Evolutionary conservation across 2,113 vertebrate genomes (phyloP).

Genomic region (Ceuthmochares aereus): DNA sequence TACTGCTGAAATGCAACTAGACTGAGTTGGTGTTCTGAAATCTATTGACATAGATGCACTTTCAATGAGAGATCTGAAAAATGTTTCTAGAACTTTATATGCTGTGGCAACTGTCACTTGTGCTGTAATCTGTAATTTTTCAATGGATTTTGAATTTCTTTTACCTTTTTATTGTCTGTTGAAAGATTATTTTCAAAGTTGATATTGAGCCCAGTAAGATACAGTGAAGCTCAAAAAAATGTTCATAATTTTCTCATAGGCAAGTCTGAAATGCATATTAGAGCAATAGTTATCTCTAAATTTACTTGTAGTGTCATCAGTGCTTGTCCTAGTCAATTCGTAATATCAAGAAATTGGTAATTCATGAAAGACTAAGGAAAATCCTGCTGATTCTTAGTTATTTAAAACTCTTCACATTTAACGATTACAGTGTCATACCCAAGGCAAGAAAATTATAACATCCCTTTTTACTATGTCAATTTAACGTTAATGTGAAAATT

Average conservation of each 20-base stretch:
- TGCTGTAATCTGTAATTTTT: background rate
- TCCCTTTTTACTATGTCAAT: background rate
- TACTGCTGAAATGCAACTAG: background rate
- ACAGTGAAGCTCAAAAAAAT: background rate
- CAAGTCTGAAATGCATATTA: background rate
- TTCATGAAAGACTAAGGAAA: background rate
- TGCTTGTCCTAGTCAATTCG: background rate
- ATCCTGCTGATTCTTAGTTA: background rate
- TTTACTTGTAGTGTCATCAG: background rate
- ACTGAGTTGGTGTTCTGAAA: background rate
- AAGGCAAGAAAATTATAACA: background rate
- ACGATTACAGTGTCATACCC: background rate
- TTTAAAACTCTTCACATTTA: background rate
- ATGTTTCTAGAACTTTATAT: background rate
- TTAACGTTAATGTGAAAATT: background rate
- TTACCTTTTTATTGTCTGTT: background rate
- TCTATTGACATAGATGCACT: background rate
- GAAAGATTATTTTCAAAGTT: background rate
- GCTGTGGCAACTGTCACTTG: background rate
- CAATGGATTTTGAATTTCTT: background rate
- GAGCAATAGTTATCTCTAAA: background rate
- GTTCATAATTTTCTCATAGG: background rate
- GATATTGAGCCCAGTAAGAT: background rate
- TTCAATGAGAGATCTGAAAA: background rate
- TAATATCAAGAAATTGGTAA: background rate